Evolutionary conservation across 2,888 invertebrate species (phyloP).

Genomic region (Cosmia pyralina): DNA sequence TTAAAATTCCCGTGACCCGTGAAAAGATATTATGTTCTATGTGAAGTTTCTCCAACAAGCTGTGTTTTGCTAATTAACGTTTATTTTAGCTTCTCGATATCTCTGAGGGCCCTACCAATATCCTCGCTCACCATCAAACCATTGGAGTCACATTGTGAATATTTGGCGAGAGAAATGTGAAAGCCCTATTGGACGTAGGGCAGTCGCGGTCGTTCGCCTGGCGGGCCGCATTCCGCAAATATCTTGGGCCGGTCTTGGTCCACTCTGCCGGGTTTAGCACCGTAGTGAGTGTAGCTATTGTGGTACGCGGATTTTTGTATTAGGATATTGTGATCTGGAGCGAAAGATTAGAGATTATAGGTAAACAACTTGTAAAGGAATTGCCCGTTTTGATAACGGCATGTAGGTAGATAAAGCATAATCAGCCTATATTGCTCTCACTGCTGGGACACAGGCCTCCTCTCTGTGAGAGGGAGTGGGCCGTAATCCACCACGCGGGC

Average conservation of each 20-base stretch:
- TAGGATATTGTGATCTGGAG: slow-evolving; percentile 31
- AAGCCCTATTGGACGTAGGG: slow-evolving; percentile 67
- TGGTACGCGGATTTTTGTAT: slow-evolving; percentile 38
- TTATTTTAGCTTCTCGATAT: background rate
- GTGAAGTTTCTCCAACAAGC: background rate
- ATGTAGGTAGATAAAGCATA: background rate
- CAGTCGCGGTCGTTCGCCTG: slow-evolving; percentile 67
- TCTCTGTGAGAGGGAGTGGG: too few species aligned
- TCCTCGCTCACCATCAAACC: slow-evolving; percentile 1
- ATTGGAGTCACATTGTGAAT: slow-evolving; percentile 23
- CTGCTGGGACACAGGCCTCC: too few species aligned
- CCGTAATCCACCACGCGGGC: too few species aligned
- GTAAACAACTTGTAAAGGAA: slow-evolving; percentile 2
- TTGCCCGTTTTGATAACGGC: background rate
- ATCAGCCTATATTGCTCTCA: too few species aligned
- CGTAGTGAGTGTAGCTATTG: slow-evolving; percentile 30
- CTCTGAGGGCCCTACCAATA: slow-evolving; percentile 1
- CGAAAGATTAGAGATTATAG: slow-evolving; percentile 1
- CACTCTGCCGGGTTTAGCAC: slow-evolving; percentile 50
- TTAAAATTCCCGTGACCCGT: background rate
- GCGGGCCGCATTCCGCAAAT: slow-evolving; percentile 62
- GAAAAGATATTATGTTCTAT: too few species aligned
- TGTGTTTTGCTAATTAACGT: background rate
- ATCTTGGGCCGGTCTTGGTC: slow-evolving; percentile 41
- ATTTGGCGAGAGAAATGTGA: slow-evolving; percentile 65